A percentile compares a stretch with the other conserved stretches of the same genome.
These are phyloP conservation scores for Helicorthomorpha holstii DNA, from an alignment of 1,140 invertebrate genomes.

Conservation along the genomic window DNA sequence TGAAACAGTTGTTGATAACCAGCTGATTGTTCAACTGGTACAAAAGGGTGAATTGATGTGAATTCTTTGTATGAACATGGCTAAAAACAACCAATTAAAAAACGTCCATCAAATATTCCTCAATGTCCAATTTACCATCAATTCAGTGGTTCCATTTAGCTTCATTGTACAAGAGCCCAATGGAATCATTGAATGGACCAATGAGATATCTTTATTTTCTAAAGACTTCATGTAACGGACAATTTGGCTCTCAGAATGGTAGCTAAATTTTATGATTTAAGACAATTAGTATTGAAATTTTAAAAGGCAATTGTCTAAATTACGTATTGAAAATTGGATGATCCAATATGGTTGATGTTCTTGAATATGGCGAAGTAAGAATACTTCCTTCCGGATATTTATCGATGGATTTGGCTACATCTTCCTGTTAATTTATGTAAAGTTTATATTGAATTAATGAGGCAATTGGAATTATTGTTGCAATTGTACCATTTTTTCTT, in stretches of 20 bases:
- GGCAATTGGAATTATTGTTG: neutral
- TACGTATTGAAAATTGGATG: slow-evolving; percentile 83
- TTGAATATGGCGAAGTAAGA: slow-evolving; percentile 47
- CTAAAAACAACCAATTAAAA: too few species aligned
- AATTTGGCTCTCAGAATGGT: slow-evolving; percentile 89
- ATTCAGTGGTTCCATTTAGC: slow-evolving; percentile 91
- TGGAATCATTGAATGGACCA: slow-evolving; percentile 99
- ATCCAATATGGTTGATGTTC: slow-evolving; percentile 64
- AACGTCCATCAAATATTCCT: neutral
- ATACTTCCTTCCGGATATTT: slow-evolving; percentile 38
- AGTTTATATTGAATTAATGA: neutral
- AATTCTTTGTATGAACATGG: slow-evolving; percentile 88
- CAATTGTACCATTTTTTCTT: slow-evolving; percentile 28
- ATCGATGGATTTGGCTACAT: slow-evolving; percentile 15
- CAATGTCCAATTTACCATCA: slow-evolving; percentile 44
- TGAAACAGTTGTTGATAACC: slow-evolving; percentile 83
- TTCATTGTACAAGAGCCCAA: slow-evolving; percentile 99
- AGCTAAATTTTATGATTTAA: slow-evolving; percentile 21
- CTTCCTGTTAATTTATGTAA: slow-evolving; percentile 10
- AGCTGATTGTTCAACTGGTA: slow-evolving; percentile 68
- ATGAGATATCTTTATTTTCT: slow-evolving; percentile 95
- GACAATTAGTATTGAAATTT: neutral
- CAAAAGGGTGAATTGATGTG: slow-evolving; percentile 90
- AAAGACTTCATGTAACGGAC: slow-evolving; percentile 95
- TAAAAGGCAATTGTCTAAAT: too few species aligned